phyloP scores from a whole-genome alignment of 2,797 vertebrate species.

The Rhodeus uyekii region DNA sequence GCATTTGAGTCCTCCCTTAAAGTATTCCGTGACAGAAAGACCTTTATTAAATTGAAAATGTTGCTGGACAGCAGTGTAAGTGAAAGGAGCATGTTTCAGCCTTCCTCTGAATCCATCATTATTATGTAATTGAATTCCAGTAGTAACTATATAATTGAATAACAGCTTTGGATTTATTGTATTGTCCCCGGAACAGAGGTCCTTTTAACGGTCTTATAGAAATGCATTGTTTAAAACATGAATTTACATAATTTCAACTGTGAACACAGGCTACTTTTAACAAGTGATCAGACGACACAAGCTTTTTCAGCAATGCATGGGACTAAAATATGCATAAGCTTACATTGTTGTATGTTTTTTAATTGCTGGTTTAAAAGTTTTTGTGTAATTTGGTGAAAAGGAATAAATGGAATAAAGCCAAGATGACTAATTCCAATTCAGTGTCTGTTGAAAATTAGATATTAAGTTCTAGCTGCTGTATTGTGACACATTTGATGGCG shows the following conservation, averaged over 20 bases:
- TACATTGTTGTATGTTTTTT: constrained; percentile 4
- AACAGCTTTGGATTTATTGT: constrained; percentile 69
- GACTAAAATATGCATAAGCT: constrained; percentile 19
- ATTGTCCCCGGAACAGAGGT: constrained; percentile 63
- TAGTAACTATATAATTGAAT: constrained; percentile 74
- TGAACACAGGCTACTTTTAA: constrained; percentile 67
- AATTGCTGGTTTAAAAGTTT: constrained; percentile 28
- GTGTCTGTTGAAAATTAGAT: not conserved
- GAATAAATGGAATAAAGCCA: not conserved
- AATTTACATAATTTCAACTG: constrained; percentile 62
- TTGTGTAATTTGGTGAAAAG: not conserved
- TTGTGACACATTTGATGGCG: not conserved
- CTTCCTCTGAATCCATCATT: constrained; percentile 67
- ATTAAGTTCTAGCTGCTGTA: not conserved
- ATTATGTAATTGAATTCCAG: constrained; percentile 72
- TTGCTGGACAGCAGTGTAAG: constrained; percentile 60
- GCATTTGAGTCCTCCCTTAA: no score
- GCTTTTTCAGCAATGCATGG: constrained; percentile 10
- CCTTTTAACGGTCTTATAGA: constrained; percentile 64
- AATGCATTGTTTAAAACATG: constrained; percentile 51
- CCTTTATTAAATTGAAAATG: constrained; percentile 69
- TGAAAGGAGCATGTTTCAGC: constrained; percentile 61
- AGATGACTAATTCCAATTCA: not conserved
- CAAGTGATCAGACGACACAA: constrained; percentile 28
- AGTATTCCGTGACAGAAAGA: no score